Evolutionary conservation across 2,888 invertebrate genomes (phyloP), one percentile per base, ranked within the genome.

Genomic region (Crepidodera aurea): DNA sequence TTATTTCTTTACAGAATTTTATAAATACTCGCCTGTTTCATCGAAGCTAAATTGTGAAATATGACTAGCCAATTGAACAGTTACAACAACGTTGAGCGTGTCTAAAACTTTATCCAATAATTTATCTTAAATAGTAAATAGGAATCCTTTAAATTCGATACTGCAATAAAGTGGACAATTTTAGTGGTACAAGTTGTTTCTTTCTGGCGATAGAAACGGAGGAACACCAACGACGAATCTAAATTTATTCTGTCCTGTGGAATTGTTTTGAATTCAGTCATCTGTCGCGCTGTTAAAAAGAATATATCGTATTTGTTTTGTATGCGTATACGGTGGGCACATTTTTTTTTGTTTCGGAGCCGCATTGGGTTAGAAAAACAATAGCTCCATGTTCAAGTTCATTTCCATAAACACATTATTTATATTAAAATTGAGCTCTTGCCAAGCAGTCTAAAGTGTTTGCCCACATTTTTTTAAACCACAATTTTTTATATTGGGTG

Each of bases 181-280:
- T 60, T 57, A 60, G 56, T 61, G 37, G 48, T 34, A 48, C 42
- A 7, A 8, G 27, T 15, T 10, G 29, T 25, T 15, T 27, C 46
- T 29, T 44, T 51, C 16, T 46, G 46, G 46, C 18, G 29, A 29
- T 29, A 29, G 29, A 29, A 29, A 4, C 51, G 15, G 32, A 13
- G 51, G 64, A 61, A 65, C 64, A 65, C 64, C 64, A 61, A 65
- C 64, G 64, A 65, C 34, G 54, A 37, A 19, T 54, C 54, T 61
- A 60, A 65, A 65, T 64, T 61, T 64, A 65, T 65, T 58, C 61
- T 18, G 27, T n/a, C 39, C 22, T 42, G 19, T 44, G 44, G 64
- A 54, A 61, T 65, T 58, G 58, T 65, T 61, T 54, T 61, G 57
- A 34, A 61, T 56, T 57, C 60, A 13, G 57, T 48, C 55, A 59